These are phyloP conservation scores for Xestia c-nigrum DNA, from an alignment of 2,888 invertebrate species.

Conservation along the genomic window DNA sequence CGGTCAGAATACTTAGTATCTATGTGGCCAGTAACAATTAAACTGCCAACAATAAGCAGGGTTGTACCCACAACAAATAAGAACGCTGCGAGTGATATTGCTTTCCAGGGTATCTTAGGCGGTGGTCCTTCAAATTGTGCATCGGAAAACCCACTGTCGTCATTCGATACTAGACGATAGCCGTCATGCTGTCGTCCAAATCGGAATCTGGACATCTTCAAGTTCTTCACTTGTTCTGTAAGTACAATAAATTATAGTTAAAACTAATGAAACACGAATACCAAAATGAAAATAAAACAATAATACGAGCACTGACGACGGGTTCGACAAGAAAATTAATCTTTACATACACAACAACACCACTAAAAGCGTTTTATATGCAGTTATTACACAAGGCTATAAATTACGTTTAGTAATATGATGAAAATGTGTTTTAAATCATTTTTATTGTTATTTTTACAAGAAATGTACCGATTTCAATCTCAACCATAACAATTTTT, in stretches of 20 bases:
- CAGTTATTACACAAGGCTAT: slow-evolving; percentile 33
- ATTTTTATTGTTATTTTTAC: slow-evolving; percentile 15
- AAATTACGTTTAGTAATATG: slow-evolving; percentile 26
- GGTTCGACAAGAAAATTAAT: slow-evolving; percentile 8
- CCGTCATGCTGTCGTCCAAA: slow-evolving; percentile 91
- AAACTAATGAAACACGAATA: not conserved
- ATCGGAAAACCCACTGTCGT: slow-evolving; percentile 93
- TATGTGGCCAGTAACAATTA: slow-evolving; percentile 95
- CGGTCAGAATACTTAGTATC: slow-evolving; percentile 96
- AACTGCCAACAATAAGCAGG: slow-evolving; percentile 93
- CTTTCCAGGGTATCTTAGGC: slow-evolving; percentile 95
- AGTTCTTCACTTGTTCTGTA: slow-evolving; percentile 75
- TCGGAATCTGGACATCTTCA: slow-evolving; percentile 91
- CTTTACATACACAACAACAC: slow-evolving; percentile 45
- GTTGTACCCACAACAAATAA: slow-evolving; percentile 94
- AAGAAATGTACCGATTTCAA: slow-evolving; percentile 50
- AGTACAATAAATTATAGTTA: slow-evolving; percentile 42
- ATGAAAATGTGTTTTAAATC: slow-evolving; percentile 6
- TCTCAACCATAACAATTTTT: slow-evolving; percentile 43
- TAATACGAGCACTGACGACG: not conserved
- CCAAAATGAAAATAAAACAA: not conserved
- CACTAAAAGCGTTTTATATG: slow-evolving; percentile 29
- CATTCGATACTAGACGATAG: slow-evolving; percentile 90
- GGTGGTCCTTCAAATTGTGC: slow-evolving; percentile 93
- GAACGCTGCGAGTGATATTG: slow-evolving; percentile 94